Evolutionary conservation across 2,113 vertebrate species (phyloP).

Genomic region (Serilophus lunatus): DNA sequence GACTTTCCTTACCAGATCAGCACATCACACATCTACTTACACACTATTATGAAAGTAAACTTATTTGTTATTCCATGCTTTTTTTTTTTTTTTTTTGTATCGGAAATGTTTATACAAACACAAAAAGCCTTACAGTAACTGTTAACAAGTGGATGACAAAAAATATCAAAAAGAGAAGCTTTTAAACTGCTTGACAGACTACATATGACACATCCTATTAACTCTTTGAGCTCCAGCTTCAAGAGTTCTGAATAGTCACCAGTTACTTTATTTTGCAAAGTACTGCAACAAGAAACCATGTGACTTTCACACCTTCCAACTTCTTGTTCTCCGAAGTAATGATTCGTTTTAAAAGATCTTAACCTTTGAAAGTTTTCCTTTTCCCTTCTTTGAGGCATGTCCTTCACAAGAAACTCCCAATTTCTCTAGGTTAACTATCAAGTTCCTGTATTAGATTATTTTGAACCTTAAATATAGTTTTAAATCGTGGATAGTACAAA

Average conservation of each 20-base stretch:
- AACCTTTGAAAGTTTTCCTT: neutral
- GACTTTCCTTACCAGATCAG: neutral
- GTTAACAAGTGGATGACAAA: neutral
- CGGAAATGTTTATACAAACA: too few relatives aligned
- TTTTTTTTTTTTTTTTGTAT: neutral
- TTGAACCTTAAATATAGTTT: neutral
- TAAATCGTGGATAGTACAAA: neutral
- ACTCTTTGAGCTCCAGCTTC: neutral
- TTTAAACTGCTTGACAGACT: neutral
- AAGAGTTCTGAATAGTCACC: neutral
- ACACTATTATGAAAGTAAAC: neutral
- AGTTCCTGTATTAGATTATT: neutral
- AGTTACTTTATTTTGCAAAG: neutral
- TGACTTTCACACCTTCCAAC: neutral
- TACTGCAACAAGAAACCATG: neutral
- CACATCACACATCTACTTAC: fast-evolving
- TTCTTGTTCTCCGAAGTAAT: neutral
- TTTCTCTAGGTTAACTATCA: neutral
- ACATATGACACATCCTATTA: neutral
- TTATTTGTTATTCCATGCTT: neutral
- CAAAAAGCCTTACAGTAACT: neutral
- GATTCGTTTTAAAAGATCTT: neutral
- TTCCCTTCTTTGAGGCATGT: neutral
- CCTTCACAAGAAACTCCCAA: neutral
- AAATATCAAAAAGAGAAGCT: neutral